Evolutionary conservation across 2,888 invertebrate genomes (phyloP), one percentile per base, ranked within the genome.

Genomic region (Agonopterix subpropinquella): DNA sequence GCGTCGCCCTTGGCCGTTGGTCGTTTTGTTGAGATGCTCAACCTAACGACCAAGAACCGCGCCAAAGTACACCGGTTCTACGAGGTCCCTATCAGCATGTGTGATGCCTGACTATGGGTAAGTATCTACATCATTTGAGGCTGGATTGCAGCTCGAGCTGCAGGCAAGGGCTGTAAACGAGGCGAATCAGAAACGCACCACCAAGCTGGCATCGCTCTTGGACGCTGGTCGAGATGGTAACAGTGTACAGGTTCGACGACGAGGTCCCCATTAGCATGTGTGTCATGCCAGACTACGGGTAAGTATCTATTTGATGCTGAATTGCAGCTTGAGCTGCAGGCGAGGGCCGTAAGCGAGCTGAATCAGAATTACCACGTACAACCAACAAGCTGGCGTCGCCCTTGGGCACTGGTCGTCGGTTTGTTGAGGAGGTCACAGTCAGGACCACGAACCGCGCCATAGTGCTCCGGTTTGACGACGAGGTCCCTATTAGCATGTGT

Each of bases 401-500:
- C n/a, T n/a, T n/a, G n/a, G n/a, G n/a, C n/a, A n/a, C n/a, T n/a
- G n/a, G n/a, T n/a, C n/a, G n/a, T n/a, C n/a, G n/a, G n/a, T n/a
- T n/a, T n/a, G n/a, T n/a, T n/a, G n/a, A n/a, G n/a, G n/a, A n/a
- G n/a, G n/a, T n/a, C n/a, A n/a, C n/a, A n/a, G n/a, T n/a, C n/a
- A n/a, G n/a, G 45, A 93, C 90, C 0, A 78, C 77, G 15, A 77
- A 91, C 5, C 89, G 91, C 11, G 92, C 91, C 0, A 66, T 92
- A 10, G 67, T 96, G 0, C 74, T 92, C 42, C 89, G 90, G 49
- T 84, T 92, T n/a, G n/a, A n/a, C 89, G 61, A 67, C 0, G 84
- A 93, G 64, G 75, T 79, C n/a, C 94, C 95, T 0, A 80, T 92
- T 48, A 92, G 92, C 48, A 76, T 96, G n/a, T 91, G 69, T 96